A percentile compares a stretch with the other conserved stretches of the same genome.
phyloP scores from a whole-genome alignment of 2,113 vertebrate genomes.

The Spea multiplicata region DNA sequence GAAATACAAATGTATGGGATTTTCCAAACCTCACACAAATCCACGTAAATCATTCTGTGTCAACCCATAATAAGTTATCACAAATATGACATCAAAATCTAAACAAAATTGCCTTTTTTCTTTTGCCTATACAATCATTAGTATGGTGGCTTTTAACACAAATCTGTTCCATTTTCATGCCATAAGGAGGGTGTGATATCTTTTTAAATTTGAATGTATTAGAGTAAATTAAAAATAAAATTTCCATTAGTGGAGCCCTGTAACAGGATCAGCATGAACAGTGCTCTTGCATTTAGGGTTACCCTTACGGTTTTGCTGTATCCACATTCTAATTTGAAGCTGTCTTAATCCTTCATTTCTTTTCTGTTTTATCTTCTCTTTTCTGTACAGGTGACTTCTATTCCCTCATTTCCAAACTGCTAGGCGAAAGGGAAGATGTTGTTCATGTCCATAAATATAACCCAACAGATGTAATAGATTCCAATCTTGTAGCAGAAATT shows the following conservation, averaged over 20 bases:
- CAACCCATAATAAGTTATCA: too few species aligned
- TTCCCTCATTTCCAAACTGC: conserved; percentile 91
- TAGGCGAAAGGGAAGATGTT: conserved; percentile 86
- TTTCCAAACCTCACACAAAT: too few species aligned
- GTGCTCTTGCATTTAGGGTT: not conserved
- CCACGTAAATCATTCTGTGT: too few species aligned
- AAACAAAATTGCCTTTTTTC: too few species aligned
- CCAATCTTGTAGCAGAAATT: conserved; percentile 83
- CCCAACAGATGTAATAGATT: conserved; percentile 77
- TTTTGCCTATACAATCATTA: not conserved
- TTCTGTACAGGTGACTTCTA: conserved; percentile 86
- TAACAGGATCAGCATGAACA: not conserved
- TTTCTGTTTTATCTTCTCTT: conserved; percentile 29
- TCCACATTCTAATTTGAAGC: not conserved
- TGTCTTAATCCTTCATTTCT: conserved; percentile 37
- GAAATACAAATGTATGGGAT: too few species aligned
- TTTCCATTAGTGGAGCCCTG: not conserved
- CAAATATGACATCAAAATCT: too few species aligned
- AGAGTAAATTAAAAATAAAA: not conserved
- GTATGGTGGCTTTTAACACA: too few species aligned
- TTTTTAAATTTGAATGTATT: conserved; percentile 9
- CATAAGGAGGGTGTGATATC: too few species aligned
- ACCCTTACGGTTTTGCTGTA: not conserved
- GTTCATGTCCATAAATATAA: conserved; percentile 80
- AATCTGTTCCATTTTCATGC: too few species aligned